Percentiles rank a stretch among this genome's conserved stretches.
These are phyloP conservation scores for Apostichopus japonicus DNA, from an alignment of 35 echinoderm and acorn worm species.

Conservation along the genomic window DNA sequence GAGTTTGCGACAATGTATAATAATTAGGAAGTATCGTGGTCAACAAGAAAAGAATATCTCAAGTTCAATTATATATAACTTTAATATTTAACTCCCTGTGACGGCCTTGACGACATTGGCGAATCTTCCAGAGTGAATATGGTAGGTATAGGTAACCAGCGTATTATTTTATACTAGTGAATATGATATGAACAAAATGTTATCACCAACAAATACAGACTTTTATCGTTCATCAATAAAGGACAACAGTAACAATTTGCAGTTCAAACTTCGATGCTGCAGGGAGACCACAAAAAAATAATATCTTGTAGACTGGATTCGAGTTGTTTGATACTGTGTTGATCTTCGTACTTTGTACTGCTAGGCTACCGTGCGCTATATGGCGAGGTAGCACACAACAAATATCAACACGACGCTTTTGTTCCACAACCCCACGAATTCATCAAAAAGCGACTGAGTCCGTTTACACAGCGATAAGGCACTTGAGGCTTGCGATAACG, in stretches of 20 bases:
- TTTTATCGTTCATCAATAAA: constrained; percentile 40
- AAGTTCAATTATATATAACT: no score
- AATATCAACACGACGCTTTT: constrained; percentile 30
- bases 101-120: no score
- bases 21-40: no score
- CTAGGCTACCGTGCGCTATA: constrained; percentile 8
- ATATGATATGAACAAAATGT: not conserved
- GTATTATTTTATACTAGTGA: no score
- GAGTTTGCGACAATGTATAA: no score
- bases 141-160: no score
- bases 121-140: no score
- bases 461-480: constrained; percentile 51
- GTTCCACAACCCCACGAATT: constrained; percentile 23
- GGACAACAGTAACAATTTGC: not conserved
- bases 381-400: constrained; percentile 13
- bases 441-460: constrained; percentile 52
- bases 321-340: not conserved
- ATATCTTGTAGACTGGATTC: not conserved
- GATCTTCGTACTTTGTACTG: constrained; percentile 44
- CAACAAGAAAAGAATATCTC: no score
- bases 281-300: constrained; percentile 3
- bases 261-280: constrained; percentile 13
- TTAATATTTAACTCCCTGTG: no score
- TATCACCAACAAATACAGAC: not conserved
- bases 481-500: constrained; percentile 48